Evolutionary conservation across 2,888 invertebrate genomes (phyloP).

Genomic region (Epistrophe eligans): DNA sequence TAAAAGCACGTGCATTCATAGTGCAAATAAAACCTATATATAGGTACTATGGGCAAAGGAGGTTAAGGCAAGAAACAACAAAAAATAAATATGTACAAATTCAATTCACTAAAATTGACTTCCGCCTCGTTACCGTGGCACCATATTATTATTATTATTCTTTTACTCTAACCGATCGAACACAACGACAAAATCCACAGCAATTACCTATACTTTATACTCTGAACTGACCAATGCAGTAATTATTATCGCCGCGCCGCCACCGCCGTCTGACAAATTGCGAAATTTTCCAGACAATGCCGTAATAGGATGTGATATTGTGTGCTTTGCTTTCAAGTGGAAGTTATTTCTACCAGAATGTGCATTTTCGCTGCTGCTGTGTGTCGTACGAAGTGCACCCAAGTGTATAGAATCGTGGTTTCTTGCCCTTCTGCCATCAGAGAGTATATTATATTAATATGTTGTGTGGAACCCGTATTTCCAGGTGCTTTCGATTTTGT

Average conservation of each 20-base stretch:
- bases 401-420: constrained; percentile 65
- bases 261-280: constrained; percentile 74
- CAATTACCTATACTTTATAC: constrained; percentile 67
- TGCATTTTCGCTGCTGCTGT: constrained; percentile 31
- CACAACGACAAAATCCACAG: constrained; percentile 55
- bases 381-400: constrained; percentile 58
- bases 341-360: constrained; percentile 65
- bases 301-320: constrained; percentile 73
- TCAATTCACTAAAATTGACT: constrained; percentile 29
- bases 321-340: constrained; percentile 50
- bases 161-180: constrained; percentile 56
- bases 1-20: constrained; percentile 16
- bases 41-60: not conserved
- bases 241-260: constrained; percentile 69
- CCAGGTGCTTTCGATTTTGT: constrained; percentile 73
- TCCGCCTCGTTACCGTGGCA: constrained; percentile 44
- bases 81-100: constrained; percentile 27
- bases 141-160: constrained; percentile 1
- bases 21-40: not conserved
- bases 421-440: constrained; percentile 54
- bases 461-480: constrained; percentile 56
- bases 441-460: not conserved
- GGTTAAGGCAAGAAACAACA: not conserved
- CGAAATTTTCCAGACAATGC: constrained; percentile 74
- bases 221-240: constrained; percentile 58